These are phyloP conservation scores for Pomacea canaliculata DNA, from an alignment of 2,888 invertebrate species.

Conservation along the genomic window DNA sequence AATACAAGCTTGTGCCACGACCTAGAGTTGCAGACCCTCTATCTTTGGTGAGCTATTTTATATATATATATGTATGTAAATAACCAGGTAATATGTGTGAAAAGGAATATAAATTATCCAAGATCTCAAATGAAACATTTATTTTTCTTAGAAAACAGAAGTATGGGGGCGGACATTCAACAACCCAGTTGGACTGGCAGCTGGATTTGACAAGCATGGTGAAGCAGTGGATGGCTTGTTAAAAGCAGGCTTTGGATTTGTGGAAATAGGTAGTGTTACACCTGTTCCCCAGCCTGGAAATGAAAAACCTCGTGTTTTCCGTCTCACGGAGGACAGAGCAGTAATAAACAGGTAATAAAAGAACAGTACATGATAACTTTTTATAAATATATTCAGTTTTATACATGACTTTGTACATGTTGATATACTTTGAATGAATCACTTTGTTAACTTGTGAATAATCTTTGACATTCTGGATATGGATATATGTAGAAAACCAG, in stretches of 20 bases:
- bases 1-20: conserved; percentile 81
- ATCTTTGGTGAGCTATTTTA: conserved; percentile 74
- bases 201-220: conserved; percentile 98
- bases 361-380: no score
- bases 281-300: conserved; percentile 94
- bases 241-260: conserved; percentile 91
- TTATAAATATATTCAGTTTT: no score
- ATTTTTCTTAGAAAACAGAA: conserved; percentile 75
- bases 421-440: no score
- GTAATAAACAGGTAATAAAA: conserved; percentile 85
- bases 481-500: no score
- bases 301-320: conserved; percentile 91
- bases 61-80: no score
- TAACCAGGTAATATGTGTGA: no score
- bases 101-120: not conserved
- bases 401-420: no score
- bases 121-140: not conserved
- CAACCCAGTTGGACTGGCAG: conserved; percentile 97
- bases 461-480: no score
- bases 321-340: conserved; percentile 86
- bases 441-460: no score
- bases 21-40: conserved; percentile 76
- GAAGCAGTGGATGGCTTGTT: conserved; percentile 87
- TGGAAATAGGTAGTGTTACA: conserved; percentile 96
- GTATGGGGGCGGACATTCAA: conserved; percentile 81